Evolutionary conservation across 2,113 vertebrate genomes (phyloP).

Genomic region (Micronycteris hirsuta): DNA sequence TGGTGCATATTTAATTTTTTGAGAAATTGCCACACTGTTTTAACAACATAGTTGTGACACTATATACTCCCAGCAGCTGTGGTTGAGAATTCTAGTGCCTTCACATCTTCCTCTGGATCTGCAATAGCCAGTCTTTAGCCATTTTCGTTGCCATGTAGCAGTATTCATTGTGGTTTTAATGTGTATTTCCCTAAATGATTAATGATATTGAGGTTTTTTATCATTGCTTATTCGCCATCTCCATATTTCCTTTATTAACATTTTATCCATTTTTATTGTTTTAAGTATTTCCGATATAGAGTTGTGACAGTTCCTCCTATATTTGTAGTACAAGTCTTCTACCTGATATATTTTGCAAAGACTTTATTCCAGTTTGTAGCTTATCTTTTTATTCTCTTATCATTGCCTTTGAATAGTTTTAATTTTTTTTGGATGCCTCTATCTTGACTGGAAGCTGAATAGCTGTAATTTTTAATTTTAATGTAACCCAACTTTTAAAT

Average conservation of each 20-base stretch:
- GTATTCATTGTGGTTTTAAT: not conserved
- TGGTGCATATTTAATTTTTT: not conserved
- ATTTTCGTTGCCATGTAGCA: not conserved
- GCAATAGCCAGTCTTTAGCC: not conserved
- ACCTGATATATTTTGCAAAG: not conserved
- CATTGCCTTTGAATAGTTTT: not conserved
- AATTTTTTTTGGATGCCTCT: not conserved
- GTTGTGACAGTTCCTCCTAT: not conserved
- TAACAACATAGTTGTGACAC: not conserved
- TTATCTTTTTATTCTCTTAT: not conserved
- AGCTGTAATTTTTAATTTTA: not conserved
- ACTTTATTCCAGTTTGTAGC: not conserved
- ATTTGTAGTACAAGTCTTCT: not conserved
- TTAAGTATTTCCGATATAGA: not conserved
- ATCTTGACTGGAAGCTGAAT: not conserved
- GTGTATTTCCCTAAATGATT: not conserved
- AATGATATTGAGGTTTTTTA: not conserved
- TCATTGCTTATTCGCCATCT: not conserved
- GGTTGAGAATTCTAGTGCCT: not conserved
- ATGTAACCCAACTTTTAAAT: not conserved
- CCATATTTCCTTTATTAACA: not conserved
- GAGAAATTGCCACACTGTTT: not conserved
- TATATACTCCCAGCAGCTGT: not conserved
- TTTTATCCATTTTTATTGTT: not conserved
- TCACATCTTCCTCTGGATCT: not conserved